Evolutionary conservation across 2,888 invertebrate genomes (phyloP).

Genomic region (Cosmia trapezina): DNA sequence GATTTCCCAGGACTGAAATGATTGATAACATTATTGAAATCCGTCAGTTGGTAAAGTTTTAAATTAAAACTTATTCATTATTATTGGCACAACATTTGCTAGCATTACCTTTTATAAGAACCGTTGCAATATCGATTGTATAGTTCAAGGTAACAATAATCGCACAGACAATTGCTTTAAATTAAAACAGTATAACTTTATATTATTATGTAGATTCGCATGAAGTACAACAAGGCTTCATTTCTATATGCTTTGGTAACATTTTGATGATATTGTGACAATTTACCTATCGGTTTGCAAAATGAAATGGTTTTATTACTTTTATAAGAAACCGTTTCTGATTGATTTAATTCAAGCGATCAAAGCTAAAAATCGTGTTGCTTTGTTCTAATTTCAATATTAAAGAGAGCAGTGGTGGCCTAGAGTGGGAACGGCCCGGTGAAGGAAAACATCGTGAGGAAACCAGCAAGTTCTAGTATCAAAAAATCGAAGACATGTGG

Average conservation of each 20-base stretch:
- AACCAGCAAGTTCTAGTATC: no score
- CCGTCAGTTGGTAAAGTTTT: background rate
- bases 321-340: background rate
- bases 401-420: no score
- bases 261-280: background rate
- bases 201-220: constrained; percentile 16
- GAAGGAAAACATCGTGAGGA: no score
- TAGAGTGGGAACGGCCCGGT: no score
- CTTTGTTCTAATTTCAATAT: constrained; percentile 9
- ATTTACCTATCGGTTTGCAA: background rate
- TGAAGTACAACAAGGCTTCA: background rate
- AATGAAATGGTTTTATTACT: constrained; percentile 7
- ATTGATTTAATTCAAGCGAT: constrained; percentile 22
- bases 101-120: constrained; percentile 4
- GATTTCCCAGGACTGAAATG: background rate
- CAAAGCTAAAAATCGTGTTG: background rate
- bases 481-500: no score
- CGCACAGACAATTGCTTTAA: constrained; percentile 4
- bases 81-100: constrained; percentile 20
- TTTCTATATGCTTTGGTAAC: background rate
- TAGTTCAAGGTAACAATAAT: constrained; percentile 35
- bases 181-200: constrained; percentile 9
- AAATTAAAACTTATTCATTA: constrained; percentile 13
- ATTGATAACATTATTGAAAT: constrained; percentile 12
- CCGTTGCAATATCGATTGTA: constrained; percentile 30